Percentiles rank a stretch among this genome's conserved stretches.
phyloP scores from a whole-genome alignment of 2,888 invertebrate species.

The Drosophila cracens region DNA sequence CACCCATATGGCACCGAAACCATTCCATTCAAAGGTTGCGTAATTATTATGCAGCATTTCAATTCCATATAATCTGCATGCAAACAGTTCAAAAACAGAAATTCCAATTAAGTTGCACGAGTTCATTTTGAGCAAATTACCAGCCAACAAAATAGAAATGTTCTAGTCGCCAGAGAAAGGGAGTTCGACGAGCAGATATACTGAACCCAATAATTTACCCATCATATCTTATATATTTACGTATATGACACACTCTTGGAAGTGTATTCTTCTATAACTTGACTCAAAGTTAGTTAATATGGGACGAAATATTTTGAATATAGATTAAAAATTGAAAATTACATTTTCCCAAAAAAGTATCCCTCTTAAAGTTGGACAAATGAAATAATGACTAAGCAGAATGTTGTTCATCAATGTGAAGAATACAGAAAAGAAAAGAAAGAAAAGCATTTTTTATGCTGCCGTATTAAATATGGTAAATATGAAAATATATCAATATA shows the following conservation, averaged over 20 bases:
- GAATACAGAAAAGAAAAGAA: not conserved
- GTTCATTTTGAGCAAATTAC: too few species aligned
- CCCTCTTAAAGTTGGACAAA: not conserved
- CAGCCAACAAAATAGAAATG: too few species aligned
- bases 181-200: not conserved
- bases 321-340: not conserved
- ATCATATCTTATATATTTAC: not conserved
- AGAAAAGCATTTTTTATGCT: not conserved
- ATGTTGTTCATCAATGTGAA: not conserved
- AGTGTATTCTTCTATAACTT: not conserved
- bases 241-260: not conserved
- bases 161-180: not conserved
- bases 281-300: not conserved
- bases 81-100: not conserved
- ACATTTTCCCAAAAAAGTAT: not conserved
- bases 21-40: not conserved
- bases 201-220: not conserved
- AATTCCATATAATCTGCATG: not conserved
- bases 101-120: not conserved
- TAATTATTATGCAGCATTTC: not conserved
- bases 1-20: not conserved
- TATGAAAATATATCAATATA: not conserved
- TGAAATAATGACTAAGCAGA: not conserved
- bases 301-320: not conserved
- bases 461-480: not conserved